phyloP scores from a whole-genome alignment of 2,113 vertebrate genomes.

The Poeciliopsis retropinna region DNA sequence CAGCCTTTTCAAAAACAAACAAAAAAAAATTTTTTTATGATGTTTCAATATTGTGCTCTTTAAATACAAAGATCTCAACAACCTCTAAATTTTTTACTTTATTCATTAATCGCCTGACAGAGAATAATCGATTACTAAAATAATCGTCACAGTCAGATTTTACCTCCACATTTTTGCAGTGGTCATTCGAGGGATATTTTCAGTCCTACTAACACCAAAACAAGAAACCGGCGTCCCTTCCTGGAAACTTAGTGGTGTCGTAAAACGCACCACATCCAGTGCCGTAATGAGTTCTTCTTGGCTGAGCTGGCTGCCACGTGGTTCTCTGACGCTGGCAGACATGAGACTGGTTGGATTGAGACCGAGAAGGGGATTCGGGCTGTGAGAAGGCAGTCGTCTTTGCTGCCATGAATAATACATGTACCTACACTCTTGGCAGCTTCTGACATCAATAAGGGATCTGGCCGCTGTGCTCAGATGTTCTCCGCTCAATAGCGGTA shows the following conservation, averaged over 20 bases:
- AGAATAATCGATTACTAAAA: too few species aligned
- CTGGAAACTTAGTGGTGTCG: not conserved
- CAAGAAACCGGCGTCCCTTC: not conserved
- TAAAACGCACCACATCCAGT: not conserved
- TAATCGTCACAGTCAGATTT: not conserved
- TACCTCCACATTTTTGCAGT: not conserved
- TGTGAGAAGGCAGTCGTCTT: conserved; percentile 40
- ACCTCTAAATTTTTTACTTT: too few species aligned
- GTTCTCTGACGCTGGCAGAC: conserved; percentile 31
- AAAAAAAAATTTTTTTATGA: not conserved
- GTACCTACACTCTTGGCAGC: conserved; percentile 43
- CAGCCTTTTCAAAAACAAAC: too few species aligned
- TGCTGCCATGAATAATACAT: conserved; percentile 43
- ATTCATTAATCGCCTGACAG: too few species aligned
- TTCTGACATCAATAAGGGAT: conserved; percentile 34
- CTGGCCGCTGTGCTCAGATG: conserved; percentile 26
- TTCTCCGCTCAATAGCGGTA: not conserved
- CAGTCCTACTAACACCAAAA: not conserved
- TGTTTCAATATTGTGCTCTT: not conserved
- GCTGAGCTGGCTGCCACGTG: conserved; percentile 12
- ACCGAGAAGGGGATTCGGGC: conserved; percentile 24
- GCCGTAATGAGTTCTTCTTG: conserved; percentile 18
- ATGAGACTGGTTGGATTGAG: conserved; percentile 13
- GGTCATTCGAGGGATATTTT: not conserved
- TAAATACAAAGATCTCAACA: too few species aligned